Evolutionary conservation across 2,888 invertebrate species (phyloP).

Genomic region (Brachyopa scutellaris): DNA sequence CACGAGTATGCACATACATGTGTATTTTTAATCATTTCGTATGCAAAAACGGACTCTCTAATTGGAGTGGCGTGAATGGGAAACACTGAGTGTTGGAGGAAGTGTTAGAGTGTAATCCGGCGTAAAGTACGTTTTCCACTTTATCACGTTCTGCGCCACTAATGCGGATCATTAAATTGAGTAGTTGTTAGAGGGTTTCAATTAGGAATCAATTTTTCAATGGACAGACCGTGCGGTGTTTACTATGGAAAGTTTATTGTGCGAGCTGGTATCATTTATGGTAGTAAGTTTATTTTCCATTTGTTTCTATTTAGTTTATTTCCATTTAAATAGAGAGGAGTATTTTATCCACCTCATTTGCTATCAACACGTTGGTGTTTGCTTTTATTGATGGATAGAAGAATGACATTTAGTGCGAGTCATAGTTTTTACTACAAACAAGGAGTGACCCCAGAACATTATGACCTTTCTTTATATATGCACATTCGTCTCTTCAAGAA

Average conservation of each 20-base stretch:
- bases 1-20: slow-evolving; percentile 21
- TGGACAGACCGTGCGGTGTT: neutral
- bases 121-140: slow-evolving; percentile 36
- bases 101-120: slow-evolving; percentile 45
- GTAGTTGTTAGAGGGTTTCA: slow-evolving; percentile 4
- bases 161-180: slow-evolving; percentile 50
- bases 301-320: no score
- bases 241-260: no score
- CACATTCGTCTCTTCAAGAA: no score
- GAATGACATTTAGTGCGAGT: no score
- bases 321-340: neutral
- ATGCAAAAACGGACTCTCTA: slow-evolving; percentile 52
- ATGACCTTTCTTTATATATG: no score
- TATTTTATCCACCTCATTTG: neutral
- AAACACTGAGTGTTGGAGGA: slow-evolving; percentile 5
- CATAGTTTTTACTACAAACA: no score
- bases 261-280: neutral
- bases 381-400: no score
- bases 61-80: slow-evolving; percentile 60
- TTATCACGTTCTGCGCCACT: slow-evolving; percentile 49
- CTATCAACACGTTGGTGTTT: no score
- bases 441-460: no score
- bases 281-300: slow-evolving; percentile 1
- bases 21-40: slow-evolving; percentile 30
- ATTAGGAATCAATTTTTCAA: slow-evolving; percentile 13